phyloP scores from a whole-genome alignment of 2,113 vertebrate species.

The Bubo bubo region DNA sequence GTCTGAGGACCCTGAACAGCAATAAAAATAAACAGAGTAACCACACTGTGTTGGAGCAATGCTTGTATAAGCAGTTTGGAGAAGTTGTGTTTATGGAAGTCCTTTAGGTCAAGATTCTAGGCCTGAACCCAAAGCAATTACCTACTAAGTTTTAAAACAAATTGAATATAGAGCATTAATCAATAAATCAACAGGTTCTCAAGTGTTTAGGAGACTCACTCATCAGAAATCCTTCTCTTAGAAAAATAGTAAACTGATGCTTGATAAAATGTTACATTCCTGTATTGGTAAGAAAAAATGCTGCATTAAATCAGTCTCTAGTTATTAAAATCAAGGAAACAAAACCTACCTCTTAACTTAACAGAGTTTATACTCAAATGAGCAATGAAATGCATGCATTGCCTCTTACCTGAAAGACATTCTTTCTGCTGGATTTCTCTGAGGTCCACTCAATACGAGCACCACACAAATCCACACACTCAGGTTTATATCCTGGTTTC shows the following conservation, averaged over 20 bases:
- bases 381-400: background rate
- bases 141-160: conserved; percentile 68
- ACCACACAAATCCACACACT: conserved; percentile 83
- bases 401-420: conserved; percentile 86
- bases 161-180: conserved; percentile 66
- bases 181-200: conserved; percentile 69
- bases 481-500: conserved; percentile 82
- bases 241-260: conserved; percentile 35
- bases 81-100: conserved; percentile 77
- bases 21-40: conserved; percentile 84
- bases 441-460: conserved; percentile 85
- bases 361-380: background rate
- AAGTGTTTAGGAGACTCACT: conserved; percentile 58
- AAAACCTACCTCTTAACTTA: conserved; percentile 9
- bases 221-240: conserved; percentile 40
- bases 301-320: background rate
- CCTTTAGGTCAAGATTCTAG: conserved; percentile 66
- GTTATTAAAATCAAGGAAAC: conserved; percentile 37
- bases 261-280: conserved; percentile 38
- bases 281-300: background rate
- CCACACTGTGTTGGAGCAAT: conserved; percentile 72
- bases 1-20: conserved; percentile 70
- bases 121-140: conserved; percentile 63
- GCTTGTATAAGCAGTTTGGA: conserved; percentile 77
- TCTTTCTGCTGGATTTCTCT: conserved; percentile 88